These are phyloP conservation scores for Eretmocerus hayati DNA, from an alignment of 2,888 invertebrate species.

Conservation along the genomic window DNA sequence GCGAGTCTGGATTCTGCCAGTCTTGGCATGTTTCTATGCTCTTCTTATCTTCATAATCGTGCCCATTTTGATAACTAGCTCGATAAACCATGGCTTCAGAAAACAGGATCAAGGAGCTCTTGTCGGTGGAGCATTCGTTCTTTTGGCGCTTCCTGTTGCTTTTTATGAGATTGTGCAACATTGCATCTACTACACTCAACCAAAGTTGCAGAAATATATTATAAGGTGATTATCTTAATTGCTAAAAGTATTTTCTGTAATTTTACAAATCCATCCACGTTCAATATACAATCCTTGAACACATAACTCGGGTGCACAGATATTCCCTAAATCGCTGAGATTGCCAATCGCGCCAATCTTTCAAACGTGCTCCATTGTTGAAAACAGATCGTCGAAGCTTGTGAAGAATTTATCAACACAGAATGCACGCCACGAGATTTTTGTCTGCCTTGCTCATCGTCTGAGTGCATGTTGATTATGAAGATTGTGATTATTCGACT, in stretches of 20 bases:
- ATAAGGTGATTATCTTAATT: conserved; percentile 67
- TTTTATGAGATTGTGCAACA: conserved; percentile 94
- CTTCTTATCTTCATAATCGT: conserved; percentile 76
- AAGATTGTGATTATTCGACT: too few species aligned
- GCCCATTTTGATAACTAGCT: conserved; percentile 74
- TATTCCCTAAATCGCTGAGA: too few species aligned
- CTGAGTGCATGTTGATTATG: too few species aligned
- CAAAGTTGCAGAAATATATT: conserved; percentile 86
- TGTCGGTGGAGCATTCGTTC: conserved; percentile 85
- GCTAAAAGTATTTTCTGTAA: neutral
- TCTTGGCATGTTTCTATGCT: conserved; percentile 72
- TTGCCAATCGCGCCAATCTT: too few species aligned
- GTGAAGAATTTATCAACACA: too few species aligned
- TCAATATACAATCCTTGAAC: too few species aligned
- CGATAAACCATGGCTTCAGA: conserved; percentile 70
- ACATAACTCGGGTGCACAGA: too few species aligned
- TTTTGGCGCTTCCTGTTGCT: conserved; percentile 84
- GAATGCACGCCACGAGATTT: too few species aligned
- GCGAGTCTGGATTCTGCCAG: conserved; percentile 86
- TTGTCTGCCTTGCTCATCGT: too few species aligned
- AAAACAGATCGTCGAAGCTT: too few species aligned
- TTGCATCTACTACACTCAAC: conserved; percentile 87
- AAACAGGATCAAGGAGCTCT: conserved; percentile 74
- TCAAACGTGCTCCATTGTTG: too few species aligned
- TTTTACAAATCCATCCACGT: too few species aligned